Percentiles rank a stretch among this genome's conserved stretches.
These are phyloP conservation scores for Diabrotica undecimpunctata DNA, from an alignment of 1,140 invertebrate species.

Conservation along the genomic window DNA sequence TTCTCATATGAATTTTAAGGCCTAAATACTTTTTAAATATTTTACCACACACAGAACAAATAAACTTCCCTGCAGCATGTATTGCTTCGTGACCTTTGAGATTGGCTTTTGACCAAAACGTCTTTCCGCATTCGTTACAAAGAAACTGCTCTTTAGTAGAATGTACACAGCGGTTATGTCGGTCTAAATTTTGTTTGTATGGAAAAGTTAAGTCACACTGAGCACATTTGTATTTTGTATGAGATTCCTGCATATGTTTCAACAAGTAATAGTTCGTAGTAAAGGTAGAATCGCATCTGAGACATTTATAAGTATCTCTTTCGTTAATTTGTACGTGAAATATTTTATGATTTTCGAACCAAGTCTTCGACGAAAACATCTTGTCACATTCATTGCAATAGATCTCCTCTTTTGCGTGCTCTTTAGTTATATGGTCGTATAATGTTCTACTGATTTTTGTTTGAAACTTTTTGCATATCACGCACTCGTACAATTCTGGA, in stretches of 20 bases:
- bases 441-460: background rate
- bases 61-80: conserved; percentile 14
- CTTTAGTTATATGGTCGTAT: background rate
- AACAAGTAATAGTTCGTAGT: background rate
- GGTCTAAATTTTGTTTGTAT: background rate
- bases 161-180: background rate
- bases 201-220: background rate
- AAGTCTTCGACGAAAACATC: background rate
- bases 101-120: background rate
- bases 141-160: background rate
- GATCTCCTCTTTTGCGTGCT: background rate
- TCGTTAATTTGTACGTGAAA: background rate
- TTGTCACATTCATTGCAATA: background rate
- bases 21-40: conserved; percentile 21
- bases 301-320: too few relatives aligned
- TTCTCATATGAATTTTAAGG: conserved; percentile 55
- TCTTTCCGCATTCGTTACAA: background rate
- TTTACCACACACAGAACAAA: conserved; percentile 37
- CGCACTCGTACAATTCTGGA: background rate
- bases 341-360: background rate
- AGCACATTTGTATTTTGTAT: background rate
- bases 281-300: too few relatives aligned
- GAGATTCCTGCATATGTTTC: background rate
- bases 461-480: background rate
- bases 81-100: background rate